A percentile compares a stretch with the other conserved stretches of the same genome.
Evolutionary conservation across 2,797 vertebrate genomes (phyloP).

Genomic region (Onychomys leucogaster): DNA sequence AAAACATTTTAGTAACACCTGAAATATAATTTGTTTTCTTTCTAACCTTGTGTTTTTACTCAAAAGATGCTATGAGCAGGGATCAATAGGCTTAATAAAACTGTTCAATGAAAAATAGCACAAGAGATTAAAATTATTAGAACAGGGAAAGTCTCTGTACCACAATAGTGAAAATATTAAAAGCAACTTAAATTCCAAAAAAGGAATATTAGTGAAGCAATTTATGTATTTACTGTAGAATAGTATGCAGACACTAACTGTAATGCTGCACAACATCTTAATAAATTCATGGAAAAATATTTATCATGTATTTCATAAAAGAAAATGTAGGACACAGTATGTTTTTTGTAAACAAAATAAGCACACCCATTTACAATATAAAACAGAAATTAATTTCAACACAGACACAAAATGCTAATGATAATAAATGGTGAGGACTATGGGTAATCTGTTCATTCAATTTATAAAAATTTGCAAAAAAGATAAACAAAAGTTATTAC

Average conservation of each 20-base stretch:
- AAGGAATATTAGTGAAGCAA: neutral
- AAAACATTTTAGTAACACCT: constrained; percentile 51
- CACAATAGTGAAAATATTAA: constrained; percentile 25
- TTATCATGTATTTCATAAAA: neutral
- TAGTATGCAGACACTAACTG: constrained; percentile 5
- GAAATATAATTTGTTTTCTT: constrained; percentile 32
- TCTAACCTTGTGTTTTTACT: neutral
- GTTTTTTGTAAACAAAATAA: constrained; percentile 7
- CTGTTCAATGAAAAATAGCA: neutral
- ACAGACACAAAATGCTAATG: neutral
- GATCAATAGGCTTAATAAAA: constrained; percentile 1
- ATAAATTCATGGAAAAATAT: neutral
- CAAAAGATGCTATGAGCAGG: constrained; percentile 8
- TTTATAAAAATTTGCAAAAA: constrained; percentile 46
- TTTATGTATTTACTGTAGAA: neutral
- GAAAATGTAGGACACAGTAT: neutral
- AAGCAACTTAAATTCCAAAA: constrained; percentile 6
- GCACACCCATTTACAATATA: neutral
- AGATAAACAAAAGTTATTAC: neutral
- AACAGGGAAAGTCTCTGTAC: constrained; percentile 33
- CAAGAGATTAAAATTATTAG: constrained; percentile 1
- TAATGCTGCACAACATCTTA: constrained; percentile 15
- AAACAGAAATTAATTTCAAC: constrained; percentile 25
- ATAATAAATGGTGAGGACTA: neutral
- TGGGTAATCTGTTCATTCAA: neutral